A percentile compares a stretch with the other conserved stretches of the same genome.
Evolutionary conservation across 2,113 vertebrate genomes (phyloP).

Genomic region (Platysteira castanea): DNA sequence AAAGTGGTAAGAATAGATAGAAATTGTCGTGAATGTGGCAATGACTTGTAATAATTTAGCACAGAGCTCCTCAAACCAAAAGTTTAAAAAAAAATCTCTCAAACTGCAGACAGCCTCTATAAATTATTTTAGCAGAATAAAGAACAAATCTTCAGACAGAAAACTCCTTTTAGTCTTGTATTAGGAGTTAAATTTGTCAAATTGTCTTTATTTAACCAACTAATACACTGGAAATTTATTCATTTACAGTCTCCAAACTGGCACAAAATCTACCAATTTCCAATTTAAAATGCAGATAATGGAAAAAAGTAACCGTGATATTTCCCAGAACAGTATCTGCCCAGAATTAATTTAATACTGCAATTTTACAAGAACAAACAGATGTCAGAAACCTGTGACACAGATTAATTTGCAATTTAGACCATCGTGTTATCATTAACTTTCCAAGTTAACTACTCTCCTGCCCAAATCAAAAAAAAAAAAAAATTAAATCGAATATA

Average conservation of each 20-base stretch:
- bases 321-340: constrained; percentile 32
- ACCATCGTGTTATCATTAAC: background rate
- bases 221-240: background rate
- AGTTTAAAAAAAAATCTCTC: background rate
- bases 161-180: background rate
- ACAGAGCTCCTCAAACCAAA: background rate
- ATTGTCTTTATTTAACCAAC: background rate
- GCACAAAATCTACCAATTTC: background rate
- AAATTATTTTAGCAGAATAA: background rate
- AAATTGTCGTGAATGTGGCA: background rate
- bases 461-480: background rate
- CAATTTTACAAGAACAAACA: constrained; percentile 58
- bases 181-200: background rate
- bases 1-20: background rate
- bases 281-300: background rate
- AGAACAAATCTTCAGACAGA: background rate
- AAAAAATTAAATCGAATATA: background rate
- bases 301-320: constrained; percentile 17
- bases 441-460: background rate
- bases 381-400: constrained; percentile 39
- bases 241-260: background rate
- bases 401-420: constrained; percentile 52
- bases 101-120: background rate
- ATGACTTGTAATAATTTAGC: background rate
- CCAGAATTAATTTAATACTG: constrained; percentile 35